Evolutionary conservation across 2,888 invertebrate genomes (phyloP), one percentile per base, ranked within the genome.

Genomic region (Macropis europaea): DNA sequence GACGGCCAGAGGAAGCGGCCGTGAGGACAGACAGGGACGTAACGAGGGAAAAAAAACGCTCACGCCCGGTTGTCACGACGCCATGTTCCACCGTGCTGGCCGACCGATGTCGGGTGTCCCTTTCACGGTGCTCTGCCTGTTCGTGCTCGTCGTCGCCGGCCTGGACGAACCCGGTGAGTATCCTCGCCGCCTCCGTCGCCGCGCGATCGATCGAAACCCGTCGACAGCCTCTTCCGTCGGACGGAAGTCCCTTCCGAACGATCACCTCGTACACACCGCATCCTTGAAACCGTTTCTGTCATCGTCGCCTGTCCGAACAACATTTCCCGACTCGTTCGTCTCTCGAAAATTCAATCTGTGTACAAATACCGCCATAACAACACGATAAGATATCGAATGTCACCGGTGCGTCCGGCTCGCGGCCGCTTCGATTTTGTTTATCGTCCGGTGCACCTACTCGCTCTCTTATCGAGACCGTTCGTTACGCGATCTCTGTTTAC

Each of bases 61-160:
- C 82, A 79, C 84, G 83, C 84, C 87, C 84, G 86, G 86, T 84
- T 87, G 87, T 84, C 85, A 82, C 80, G 87, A 86, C 88, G 88
- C 89, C 89, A 89, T 89, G 89, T 87, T 87, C 84, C 80, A 63
- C 69, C 83, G 77, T 82, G 82, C 81, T 82, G 82, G 81, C 84
- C 81, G 82, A 83, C 86, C 83, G 79, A 87, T 84, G 82, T 84
- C 82, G 80, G 81, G 74, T 82, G 81, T 84, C 78, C 74, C 77
- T 72, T 80, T 79, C 59, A 68, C 84, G 68, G 61, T 88, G 69
- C 71, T 88, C 63, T 82, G 80, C 60, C 78, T 69, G 67, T 75
- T 85, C 69, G 75, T 82, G 48, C 64, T 82, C 61, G 70, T 82
- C 60, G 73, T 76, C 36, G 79, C 84, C 69, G 79, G 82, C 66